These are phyloP conservation scores for Idaea aversata DNA, from an alignment of 2,888 invertebrate species.

Conservation along the genomic window DNA sequence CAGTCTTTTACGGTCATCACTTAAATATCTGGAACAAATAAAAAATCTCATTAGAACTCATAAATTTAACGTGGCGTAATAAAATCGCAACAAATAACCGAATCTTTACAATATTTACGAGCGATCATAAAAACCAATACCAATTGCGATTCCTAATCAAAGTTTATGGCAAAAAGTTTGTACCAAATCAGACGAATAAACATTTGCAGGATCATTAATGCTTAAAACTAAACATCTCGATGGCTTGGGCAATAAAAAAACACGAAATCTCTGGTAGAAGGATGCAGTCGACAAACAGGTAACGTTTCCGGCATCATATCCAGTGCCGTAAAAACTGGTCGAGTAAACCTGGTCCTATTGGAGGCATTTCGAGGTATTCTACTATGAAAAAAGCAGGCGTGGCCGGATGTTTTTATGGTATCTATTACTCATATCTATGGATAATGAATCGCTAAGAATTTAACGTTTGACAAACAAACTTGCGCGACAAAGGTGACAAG, in stretches of 20 bases:
- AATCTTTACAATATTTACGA: not conserved
- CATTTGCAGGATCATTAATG: slow-evolving; percentile 5
- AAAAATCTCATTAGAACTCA: slow-evolving; percentile 14
- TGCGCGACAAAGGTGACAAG: not conserved
- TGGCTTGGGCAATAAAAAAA: slow-evolving; percentile 29
- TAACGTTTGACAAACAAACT: not conserved
- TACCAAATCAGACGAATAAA: slow-evolving; percentile 1
- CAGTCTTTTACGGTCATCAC: slow-evolving; percentile 50
- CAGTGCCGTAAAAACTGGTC: slow-evolving; percentile 47
- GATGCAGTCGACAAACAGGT: slow-evolving; percentile 61
- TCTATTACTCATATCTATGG: slow-evolving; percentile 2
- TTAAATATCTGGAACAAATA: slow-evolving; percentile 64
- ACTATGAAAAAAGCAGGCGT: slow-evolving; percentile 25
- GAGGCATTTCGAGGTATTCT: slow-evolving; percentile 19
- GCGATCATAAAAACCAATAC: not conserved
- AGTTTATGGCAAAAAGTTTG: slow-evolving; percentile 13
- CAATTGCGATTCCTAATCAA: not conserved
- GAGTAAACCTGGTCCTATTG: slow-evolving; percentile 37
- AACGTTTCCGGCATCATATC: slow-evolving; percentile 58
- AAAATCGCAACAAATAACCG: not conserved
- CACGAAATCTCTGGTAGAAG: slow-evolving; percentile 47
- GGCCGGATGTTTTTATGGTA: slow-evolving; percentile 22
- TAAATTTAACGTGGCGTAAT: not conserved
- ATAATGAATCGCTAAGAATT: not conserved
- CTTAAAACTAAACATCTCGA: slow-evolving; percentile 3